Evolutionary conservation across 2,888 invertebrate genomes (phyloP).

Genomic region (Bombylius discolor): DNA sequence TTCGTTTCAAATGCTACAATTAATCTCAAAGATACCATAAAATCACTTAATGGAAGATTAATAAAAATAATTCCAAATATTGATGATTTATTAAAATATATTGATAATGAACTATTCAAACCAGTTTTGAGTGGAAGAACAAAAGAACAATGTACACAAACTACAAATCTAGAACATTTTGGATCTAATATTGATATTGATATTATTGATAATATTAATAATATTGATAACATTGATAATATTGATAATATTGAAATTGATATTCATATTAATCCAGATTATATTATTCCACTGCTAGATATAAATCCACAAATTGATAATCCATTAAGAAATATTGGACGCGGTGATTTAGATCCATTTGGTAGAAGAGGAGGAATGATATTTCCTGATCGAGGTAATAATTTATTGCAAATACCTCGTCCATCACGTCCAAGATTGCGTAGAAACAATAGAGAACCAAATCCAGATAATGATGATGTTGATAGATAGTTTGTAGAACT

Average conservation of each 20-base stretch:
- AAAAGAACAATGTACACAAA: slow-evolving; percentile 5
- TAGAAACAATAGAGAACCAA: too few species aligned
- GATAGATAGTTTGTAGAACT: too few species aligned
- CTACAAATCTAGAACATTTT: background rate
- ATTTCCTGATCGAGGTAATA: slow-evolving; percentile 44
- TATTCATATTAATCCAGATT: too few species aligned
- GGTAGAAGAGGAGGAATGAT: slow-evolving; percentile 58
- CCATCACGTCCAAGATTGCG: too few species aligned
- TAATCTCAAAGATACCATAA: slow-evolving; percentile 44
- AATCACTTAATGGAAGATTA: slow-evolving; percentile 43
- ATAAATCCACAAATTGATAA: too few species aligned
- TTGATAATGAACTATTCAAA: slow-evolving; percentile 54
- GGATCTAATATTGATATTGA: too few species aligned
- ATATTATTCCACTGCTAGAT: too few species aligned
- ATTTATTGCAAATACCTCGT: too few species aligned
- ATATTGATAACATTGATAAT: too few species aligned
- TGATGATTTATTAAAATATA: slow-evolving; percentile 45
- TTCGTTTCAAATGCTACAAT: slow-evolving; percentile 49
- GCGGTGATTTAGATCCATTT: slow-evolving; percentile 68
- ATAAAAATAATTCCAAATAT: slow-evolving; percentile 50
- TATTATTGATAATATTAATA: too few species aligned
- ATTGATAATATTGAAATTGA: too few species aligned
- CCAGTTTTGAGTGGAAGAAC: slow-evolving; percentile 37
- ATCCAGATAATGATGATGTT: too few species aligned
- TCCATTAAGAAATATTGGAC: slow-evolving; percentile 45